These are phyloP conservation scores for Rhynchomys soricoides DNA, from an alignment of 2,113 vertebrate genomes.

Conservation along the genomic window DNA sequence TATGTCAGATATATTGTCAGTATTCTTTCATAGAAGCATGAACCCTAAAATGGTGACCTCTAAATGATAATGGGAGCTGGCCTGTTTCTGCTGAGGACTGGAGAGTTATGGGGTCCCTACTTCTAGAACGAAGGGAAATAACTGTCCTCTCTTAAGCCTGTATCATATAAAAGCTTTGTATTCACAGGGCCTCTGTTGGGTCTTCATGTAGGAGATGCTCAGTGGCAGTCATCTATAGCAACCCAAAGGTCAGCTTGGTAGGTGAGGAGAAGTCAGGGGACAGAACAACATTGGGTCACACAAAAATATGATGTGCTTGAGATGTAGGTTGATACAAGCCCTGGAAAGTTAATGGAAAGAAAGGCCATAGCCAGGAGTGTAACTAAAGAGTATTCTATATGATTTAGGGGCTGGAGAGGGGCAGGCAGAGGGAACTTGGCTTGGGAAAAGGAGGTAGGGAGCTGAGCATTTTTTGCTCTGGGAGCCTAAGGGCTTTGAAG, in stretches of 20 bases:
- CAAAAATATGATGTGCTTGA: not conserved
- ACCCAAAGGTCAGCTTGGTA: not conserved
- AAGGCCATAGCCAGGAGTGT: not conserved
- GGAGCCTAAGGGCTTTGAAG: not conserved
- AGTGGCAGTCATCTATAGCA: not conserved
- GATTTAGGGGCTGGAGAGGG: rapidly evolving
- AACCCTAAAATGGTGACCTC: not conserved
- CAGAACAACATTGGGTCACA: not conserved
- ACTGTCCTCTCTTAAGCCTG: not conserved
- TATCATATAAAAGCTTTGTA: not conserved
- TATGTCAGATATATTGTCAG: not conserved
- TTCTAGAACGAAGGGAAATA: not conserved
- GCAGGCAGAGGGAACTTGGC: not conserved
- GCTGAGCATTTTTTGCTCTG: not conserved
- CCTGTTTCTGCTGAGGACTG: not conserved
- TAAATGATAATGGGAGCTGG: not conserved
- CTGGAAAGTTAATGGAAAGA: not conserved
- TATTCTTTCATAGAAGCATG: not conserved
- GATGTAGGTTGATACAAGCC: not conserved
- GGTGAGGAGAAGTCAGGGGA: not conserved
- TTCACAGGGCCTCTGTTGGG: not conserved
- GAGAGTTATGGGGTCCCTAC: not conserved
- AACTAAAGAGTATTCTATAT: rapidly evolving
- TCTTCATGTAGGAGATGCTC: not conserved
- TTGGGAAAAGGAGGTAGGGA: not conserved